Conservation (phyloP, 1,140 invertebrate species). For the Arion vulgaris region DNA sequence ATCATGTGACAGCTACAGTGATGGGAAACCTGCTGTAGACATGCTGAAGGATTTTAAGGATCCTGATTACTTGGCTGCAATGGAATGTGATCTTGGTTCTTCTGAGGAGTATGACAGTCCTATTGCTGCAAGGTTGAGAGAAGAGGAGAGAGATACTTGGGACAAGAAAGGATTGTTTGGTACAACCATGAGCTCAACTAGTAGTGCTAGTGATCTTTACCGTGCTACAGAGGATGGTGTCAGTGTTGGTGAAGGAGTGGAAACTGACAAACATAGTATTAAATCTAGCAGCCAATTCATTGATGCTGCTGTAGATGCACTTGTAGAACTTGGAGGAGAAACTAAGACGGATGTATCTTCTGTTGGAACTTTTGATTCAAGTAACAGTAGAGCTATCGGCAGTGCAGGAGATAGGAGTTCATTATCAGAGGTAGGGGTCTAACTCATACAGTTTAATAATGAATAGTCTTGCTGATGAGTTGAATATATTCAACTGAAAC, state of each 20-base stretch:
- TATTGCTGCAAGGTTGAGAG: constrained; percentile 38
- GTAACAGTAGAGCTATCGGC: neutral
- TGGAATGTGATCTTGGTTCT: constrained; percentile 62
- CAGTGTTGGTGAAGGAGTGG: constrained; percentile 21
- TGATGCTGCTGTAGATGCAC: constrained; percentile 56
- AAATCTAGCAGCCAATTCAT: constrained; percentile 50
- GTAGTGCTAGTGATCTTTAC: constrained; percentile 62
- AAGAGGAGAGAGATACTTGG: constrained; percentile 37
- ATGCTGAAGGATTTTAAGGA: constrained; percentile 66
- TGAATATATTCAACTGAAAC: too few relatives aligned
- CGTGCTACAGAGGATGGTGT: constrained; percentile 27
- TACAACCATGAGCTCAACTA: constrained; percentile 55
- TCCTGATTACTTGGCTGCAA: constrained; percentile 57
- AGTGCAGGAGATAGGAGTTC: neutral
- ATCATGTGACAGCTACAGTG: constrained; percentile 60
- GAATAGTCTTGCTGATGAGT: too few relatives aligned
- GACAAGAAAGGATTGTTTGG: constrained; percentile 38
- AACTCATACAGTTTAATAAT: neutral
- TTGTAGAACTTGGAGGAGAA: constrained; percentile 45
- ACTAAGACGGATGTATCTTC: constrained; percentile 38
- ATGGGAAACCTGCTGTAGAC: constrained; percentile 54
- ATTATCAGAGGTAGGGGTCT: constrained; percentile 19
- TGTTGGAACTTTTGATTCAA: neutral
- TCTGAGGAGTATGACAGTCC: constrained; percentile 64
- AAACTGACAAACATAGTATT: constrained; percentile 47